phyloP scores from a whole-genome alignment of 1,140 invertebrate genomes.

The Cydia splendana region DNA sequence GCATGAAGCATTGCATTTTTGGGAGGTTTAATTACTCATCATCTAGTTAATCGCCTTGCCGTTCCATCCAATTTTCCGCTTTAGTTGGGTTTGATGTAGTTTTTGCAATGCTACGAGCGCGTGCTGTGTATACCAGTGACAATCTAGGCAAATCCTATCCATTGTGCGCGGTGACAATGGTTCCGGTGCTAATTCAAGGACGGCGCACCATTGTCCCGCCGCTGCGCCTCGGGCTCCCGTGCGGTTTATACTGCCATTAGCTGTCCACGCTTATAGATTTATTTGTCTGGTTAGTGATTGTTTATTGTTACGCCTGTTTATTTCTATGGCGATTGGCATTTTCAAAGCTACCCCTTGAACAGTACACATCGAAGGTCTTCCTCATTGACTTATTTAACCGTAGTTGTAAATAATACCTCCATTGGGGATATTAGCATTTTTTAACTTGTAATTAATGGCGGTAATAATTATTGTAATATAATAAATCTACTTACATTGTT shows the following conservation, averaged over 20 bases:
- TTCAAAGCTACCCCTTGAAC: slow-evolving; percentile 1
- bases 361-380: neutral
- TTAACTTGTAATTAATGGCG: neutral
- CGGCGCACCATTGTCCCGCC: slow-evolving; percentile 59
- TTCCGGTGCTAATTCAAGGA: slow-evolving; percentile 75
- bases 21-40: neutral
- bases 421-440: neutral
- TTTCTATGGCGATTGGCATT: neutral
- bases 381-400: neutral
- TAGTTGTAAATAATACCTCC: neutral
- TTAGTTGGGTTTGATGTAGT: slow-evolving; percentile 45
- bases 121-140: slow-evolving; percentile 39
- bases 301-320: neutral
- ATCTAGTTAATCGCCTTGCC: neutral
- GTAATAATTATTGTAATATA: neutral
- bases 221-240: slow-evolving; percentile 34
- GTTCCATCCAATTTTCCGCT: slow-evolving; percentile 44
- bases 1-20: too few species aligned
- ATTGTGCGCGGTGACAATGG: slow-evolving; percentile 71
- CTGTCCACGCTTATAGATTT: slow-evolving; percentile 31
- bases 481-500: neutral
- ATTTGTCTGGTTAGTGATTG: slow-evolving; percentile 31
- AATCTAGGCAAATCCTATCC: slow-evolving; percentile 69
- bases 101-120: slow-evolving; percentile 53
- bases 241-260: slow-evolving; percentile 30